Percentiles rank a stretch among this genome's conserved stretches.
phyloP scores from a whole-genome alignment of 1,140 invertebrate genomes.

The Trachymyrmex cornetzi region DNA sequence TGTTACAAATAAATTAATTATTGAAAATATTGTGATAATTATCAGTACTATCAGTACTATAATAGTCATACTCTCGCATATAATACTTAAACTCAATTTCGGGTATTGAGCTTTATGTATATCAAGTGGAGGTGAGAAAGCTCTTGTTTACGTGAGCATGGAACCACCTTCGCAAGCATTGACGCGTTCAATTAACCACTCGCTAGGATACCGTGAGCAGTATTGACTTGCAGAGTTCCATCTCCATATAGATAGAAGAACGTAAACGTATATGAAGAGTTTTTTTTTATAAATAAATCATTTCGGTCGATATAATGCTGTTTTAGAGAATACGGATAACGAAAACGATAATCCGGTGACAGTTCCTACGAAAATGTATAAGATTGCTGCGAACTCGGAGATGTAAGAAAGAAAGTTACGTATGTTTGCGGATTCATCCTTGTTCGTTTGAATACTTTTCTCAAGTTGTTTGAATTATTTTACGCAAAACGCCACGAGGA shows the following conservation, averaged over 20 bases:
- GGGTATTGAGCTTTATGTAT: slow-evolving; percentile 44
- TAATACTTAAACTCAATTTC: slow-evolving; percentile 18
- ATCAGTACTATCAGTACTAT: too few relatives aligned
- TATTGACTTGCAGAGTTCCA: slow-evolving; percentile 29
- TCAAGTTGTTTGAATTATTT: slow-evolving; percentile 46
- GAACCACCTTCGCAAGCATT: slow-evolving; percentile 68
- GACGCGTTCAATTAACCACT: slow-evolving; percentile 76
- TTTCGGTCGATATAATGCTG: background rate
- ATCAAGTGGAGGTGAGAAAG: slow-evolving; percentile 67
- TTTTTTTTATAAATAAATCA: background rate
- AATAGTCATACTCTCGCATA: background rate
- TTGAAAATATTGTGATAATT: background rate
- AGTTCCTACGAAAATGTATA: background rate
- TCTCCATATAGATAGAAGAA: background rate
- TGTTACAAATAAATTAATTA: background rate
- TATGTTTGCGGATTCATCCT: background rate
- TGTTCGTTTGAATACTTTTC: slow-evolving; percentile 14
- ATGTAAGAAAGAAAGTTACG: slow-evolving; percentile 39
- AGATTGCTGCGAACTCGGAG: background rate
- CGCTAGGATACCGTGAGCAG: slow-evolving; percentile 45
- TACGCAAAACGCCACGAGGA: background rate
- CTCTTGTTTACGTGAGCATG: slow-evolving; percentile 68
- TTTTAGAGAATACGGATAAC: background rate
- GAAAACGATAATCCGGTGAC: background rate
- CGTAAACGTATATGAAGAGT: background rate